These are phyloP conservation scores for Centroberyx gerrardi DNA, from an alignment of 2,797 vertebrate genomes.

Conservation along the genomic window DNA sequence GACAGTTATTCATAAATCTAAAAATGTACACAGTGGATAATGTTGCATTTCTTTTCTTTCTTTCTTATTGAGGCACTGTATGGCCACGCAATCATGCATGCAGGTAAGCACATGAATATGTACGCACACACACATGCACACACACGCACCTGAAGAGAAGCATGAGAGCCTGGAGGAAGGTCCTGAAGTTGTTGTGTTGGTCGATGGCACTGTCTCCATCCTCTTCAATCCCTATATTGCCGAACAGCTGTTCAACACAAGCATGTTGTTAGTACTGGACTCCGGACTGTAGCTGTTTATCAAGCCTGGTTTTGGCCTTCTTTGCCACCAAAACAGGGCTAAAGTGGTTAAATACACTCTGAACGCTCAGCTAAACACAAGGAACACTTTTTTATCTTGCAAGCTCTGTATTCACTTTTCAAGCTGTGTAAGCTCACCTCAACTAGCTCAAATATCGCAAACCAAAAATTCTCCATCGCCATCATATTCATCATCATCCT, in stretches of 20 bases:
- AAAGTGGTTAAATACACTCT: not conserved
- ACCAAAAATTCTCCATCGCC: no score
- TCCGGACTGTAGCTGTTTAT: not conserved
- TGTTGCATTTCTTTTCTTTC: not conserved
- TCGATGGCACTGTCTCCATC: slow-evolving; percentile 91
- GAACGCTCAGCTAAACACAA: not conserved
- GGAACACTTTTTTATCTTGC: not conserved
- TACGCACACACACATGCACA: not conserved
- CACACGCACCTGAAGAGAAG: slow-evolving; percentile 91
- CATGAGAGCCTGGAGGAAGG: slow-evolving; percentile 95
- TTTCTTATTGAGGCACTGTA: no score
- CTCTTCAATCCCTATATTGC: slow-evolving; percentile 91
- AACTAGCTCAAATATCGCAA: no score
- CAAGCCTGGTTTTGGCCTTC: not conserved
- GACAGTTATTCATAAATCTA: not conserved
- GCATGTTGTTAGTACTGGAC: slow-evolving; percentile 25
- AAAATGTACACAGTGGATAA: not conserved
- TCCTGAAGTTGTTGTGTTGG: slow-evolving; percentile 97
- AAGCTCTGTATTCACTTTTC: not conserved
- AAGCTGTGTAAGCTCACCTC: no score
- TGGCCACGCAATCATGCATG: no score
- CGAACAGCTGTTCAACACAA: slow-evolving; percentile 89
- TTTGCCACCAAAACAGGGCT: not conserved
- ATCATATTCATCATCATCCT: not conserved
- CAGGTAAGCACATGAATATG: not conserved